phyloP scores from a whole-genome alignment of 1,140 invertebrate genomes.

The Bombus turneri region DNA sequence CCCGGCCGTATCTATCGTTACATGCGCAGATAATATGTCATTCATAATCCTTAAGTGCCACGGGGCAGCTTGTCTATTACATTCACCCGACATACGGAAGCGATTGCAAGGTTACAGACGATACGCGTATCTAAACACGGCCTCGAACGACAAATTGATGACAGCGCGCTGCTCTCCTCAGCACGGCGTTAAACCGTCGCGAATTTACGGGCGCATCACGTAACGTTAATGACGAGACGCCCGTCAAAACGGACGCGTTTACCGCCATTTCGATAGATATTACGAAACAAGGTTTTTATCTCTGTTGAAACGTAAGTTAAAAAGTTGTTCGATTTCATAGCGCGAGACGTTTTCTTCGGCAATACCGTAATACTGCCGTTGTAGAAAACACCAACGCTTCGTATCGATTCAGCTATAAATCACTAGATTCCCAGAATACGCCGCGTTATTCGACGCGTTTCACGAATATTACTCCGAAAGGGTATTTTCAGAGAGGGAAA shows the following conservation, averaged over 20 bases:
- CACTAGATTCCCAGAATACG: slow-evolving; percentile 17
- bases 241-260: slow-evolving; percentile 12
- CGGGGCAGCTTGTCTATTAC: slow-evolving; percentile 27
- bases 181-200: slow-evolving; percentile 33
- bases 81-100: slow-evolving; percentile 46
- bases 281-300: neutral
- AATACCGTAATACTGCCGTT: neutral
- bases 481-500: neutral
- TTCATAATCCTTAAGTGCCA: slow-evolving; percentile 33
- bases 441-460: slow-evolving; percentile 16
- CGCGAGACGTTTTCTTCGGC: neutral
- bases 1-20: neutral
- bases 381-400: slow-evolving; percentile 1
- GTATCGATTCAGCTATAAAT: slow-evolving; percentile 41
- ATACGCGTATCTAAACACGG: slow-evolving; percentile 48
- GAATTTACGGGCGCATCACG: slow-evolving; percentile 56
- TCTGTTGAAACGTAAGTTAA: neutral
- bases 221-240: slow-evolving; percentile 44
- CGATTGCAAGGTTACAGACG: slow-evolving; percentile 47
- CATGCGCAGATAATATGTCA: slow-evolving; percentile 5
- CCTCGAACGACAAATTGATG: slow-evolving; percentile 60
- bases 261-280: neutral
- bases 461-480: slow-evolving; percentile 9
- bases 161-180: slow-evolving; percentile 25
- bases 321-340: neutral